Percentiles rank a stretch among this genome's conserved stretches.
Evolutionary conservation across 1,140 invertebrate genomes (phyloP).

Genomic region (Drosophila sp.): DNA sequence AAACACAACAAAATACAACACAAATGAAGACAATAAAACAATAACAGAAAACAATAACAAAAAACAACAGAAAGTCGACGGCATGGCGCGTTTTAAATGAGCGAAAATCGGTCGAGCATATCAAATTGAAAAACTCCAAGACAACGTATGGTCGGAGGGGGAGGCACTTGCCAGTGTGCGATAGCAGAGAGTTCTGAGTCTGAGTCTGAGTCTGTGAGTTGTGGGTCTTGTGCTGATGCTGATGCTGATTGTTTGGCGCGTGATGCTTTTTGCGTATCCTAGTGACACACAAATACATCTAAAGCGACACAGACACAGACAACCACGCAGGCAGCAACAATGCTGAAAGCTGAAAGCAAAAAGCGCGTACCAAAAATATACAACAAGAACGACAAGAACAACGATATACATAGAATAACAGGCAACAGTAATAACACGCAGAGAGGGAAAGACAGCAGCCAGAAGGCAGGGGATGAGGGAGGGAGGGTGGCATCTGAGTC

Average conservation of each 20-base stretch:
- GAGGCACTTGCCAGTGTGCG: background rate
- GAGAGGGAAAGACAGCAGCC: background rate
- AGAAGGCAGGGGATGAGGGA: background rate
- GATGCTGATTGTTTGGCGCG: constrained; percentile 54
- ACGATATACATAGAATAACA: constrained; percentile 48
- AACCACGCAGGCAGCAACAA: constrained; percentile 7
- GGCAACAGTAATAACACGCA: constrained; percentile 68
- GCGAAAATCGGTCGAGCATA: constrained; percentile 82
- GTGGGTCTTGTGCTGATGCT: constrained; percentile 31
- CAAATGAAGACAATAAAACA: background rate
- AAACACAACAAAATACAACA: constrained; percentile 52
- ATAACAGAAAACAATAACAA: constrained; percentile 48
- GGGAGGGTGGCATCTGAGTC: constrained; percentile 47
- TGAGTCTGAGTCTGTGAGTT: background rate
- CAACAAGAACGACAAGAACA: constrained; percentile 13
- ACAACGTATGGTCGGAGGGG: constrained; percentile 40
- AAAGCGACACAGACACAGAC: constrained; percentile 50
- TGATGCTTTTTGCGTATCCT: constrained; percentile 79
- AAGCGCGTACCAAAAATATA: constrained; percentile 60
- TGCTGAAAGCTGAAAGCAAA: constrained; percentile 24
- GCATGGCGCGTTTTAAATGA: constrained; percentile 73
- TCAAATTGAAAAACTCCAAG: constrained; percentile 82
- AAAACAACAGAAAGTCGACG: constrained; percentile 23
- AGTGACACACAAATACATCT: constrained; percentile 77
- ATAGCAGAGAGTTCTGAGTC: constrained; percentile 1